phyloP scores from a whole-genome alignment of 2,113 vertebrate species.

The Anarhynchus alexandrinus region DNA sequence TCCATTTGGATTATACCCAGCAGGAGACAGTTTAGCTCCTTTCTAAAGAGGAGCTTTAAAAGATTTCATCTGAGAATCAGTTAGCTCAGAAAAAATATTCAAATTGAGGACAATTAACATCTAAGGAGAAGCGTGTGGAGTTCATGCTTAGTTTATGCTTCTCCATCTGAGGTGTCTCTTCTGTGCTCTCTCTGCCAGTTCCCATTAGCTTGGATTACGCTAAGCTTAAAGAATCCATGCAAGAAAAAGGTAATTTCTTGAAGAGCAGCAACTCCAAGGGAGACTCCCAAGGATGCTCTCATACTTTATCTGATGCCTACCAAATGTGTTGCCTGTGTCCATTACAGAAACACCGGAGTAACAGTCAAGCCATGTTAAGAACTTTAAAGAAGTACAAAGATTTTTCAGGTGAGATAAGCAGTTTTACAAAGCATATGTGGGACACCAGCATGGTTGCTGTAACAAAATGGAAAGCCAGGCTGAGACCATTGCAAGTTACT shows the following conservation, averaged over 20 bases:
- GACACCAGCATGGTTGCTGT: not conserved
- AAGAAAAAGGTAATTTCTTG: not conserved
- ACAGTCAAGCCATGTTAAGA: not conserved
- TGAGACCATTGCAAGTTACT: not conserved
- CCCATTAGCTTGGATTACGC: constrained; percentile 22
- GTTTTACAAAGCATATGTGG: not conserved
- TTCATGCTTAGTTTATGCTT: constrained; percentile 2
- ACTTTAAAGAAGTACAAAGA: not conserved
- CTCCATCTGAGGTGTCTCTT: not conserved
- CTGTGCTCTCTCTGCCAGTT: not conserved
- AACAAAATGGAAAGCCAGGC: not conserved
- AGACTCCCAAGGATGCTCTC: not conserved
- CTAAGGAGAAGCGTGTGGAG: not conserved
- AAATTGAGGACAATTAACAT: constrained; percentile 25
- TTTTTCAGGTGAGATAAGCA: not conserved
- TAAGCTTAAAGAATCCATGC: not conserved
- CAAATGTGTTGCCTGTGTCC: not conserved
- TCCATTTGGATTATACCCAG: constrained; percentile 9
- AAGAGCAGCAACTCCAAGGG: not conserved
- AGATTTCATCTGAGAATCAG: not conserved
- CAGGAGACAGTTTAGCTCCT: constrained; percentile 27
- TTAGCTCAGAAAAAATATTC: not conserved
- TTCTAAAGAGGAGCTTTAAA: not conserved
- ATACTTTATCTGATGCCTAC: not conserved
- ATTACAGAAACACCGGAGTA: not conserved